Base-by-base conservation (phyloP, 2,797 vertebrate species). In the Argya squamiceps region DNA sequence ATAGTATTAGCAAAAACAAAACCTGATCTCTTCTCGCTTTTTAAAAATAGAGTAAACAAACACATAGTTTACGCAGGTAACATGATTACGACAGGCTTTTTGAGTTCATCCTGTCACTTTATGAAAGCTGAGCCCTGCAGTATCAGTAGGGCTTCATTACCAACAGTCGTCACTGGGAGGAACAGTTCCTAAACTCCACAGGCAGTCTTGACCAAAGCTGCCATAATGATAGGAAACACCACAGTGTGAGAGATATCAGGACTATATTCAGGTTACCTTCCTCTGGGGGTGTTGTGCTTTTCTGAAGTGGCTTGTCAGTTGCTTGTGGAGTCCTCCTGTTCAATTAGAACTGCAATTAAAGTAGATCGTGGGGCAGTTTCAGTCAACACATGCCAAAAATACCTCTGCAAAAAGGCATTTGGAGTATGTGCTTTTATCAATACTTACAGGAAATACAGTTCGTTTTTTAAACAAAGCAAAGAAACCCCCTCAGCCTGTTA, bases 41-140 rank as follows among this genome's bases (percentile, higher is more conserved):
- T 94, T 95, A 95, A 94, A 90, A 67, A 93, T 65, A 86, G 88
- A 78, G 60, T 60, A 70, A 95, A 88, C 76, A 80, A 74, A 64
- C 47, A 68, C 67, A 62, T 88, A 73, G 70, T 93, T 92, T 67
- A 59, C 80, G 90, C 91, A 85, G 2, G 64, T 95, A 91, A 73
- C 44, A 65, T 12, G 53, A 92, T 78, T 46, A 32, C 39, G 36
- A 12, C 46, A 75, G 88, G 83, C 63, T 93, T 94, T 89, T 85
- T 88, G 59, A 64, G 79, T 85, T 94, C 95, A 73, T 91, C 89
- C 87, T 89, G 85, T 75, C 93, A 92, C 63, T 84, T 79, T 55
- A 50, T 1, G 43, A 84, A 95, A 94, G 77, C 56, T 73, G 69
- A 95, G 81, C 86, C 53, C 67, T 74, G 82, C 53, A n/a, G 18